Evolutionary conservation across 1,140 invertebrate species (phyloP).

Genomic region (Pogonomyrmex barbatus): DNA sequence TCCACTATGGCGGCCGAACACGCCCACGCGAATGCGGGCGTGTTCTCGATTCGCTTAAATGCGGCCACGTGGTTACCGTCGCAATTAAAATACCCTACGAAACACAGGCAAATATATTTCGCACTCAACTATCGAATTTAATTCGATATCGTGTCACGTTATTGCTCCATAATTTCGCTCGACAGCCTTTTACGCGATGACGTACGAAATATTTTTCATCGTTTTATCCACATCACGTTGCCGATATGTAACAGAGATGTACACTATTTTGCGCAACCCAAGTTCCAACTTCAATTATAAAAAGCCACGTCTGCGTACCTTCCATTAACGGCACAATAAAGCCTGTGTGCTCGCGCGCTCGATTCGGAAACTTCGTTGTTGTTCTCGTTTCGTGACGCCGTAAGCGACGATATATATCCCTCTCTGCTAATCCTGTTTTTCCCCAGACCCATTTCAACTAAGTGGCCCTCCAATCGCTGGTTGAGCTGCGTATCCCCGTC

Average conservation of each 20-base stretch:
- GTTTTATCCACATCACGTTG: background rate
- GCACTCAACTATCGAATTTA: background rate
- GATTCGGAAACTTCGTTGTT: conserved; percentile 44
- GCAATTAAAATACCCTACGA: conserved; percentile 6
- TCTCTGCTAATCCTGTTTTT: conserved; percentile 50
- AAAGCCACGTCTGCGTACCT: conserved; percentile 24
- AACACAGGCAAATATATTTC: background rate
- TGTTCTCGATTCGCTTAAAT: conserved; percentile 60
- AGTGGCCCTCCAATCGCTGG: conserved; percentile 49
- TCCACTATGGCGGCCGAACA: conserved; percentile 53
- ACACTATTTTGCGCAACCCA: background rate
- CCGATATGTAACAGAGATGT: background rate
- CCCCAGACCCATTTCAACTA: conserved; percentile 47
- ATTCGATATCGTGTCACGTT: background rate
- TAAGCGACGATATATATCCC: conserved; percentile 46
- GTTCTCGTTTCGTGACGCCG: conserved; percentile 19
- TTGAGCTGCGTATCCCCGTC: background rate
- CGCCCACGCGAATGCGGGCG: conserved; percentile 56
- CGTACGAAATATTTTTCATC: background rate
- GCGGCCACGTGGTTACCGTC: conserved; percentile 27
- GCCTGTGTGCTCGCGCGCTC: conserved; percentile 1
- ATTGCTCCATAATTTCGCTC: background rate
- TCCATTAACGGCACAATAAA: conserved; percentile 49
- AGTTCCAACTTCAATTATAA: conserved; percentile 36
- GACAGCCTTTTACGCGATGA: background rate